Conservation (phyloP, 2,113 vertebrate genomes). For the Ameiurus melas region DNA sequence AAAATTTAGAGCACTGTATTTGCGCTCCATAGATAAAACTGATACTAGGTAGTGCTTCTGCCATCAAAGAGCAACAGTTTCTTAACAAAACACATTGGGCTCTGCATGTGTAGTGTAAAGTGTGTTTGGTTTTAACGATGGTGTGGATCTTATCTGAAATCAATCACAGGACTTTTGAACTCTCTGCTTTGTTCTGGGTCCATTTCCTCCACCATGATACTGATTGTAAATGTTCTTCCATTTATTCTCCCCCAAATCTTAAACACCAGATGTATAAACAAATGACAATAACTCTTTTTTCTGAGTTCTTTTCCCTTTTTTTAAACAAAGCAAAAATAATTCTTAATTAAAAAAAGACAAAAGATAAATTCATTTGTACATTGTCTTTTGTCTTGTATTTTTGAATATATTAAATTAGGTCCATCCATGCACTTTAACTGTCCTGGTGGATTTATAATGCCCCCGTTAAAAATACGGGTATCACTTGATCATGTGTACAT, state of each 20-base stretch:
- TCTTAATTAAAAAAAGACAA: constrained; percentile 20
- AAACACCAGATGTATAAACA: not conserved
- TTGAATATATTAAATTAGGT: constrained; percentile 63
- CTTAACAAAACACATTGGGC: not conserved
- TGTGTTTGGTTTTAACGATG: not conserved
- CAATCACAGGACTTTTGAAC: not conserved
- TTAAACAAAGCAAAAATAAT: constrained; percentile 28
- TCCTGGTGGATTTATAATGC: not conserved
- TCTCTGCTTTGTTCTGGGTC: not conserved
- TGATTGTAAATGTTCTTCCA: constrained; percentile 16
- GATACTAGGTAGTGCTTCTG: not conserved
- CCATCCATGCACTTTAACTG: constrained; percentile 35
- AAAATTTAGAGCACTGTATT: not conserved
- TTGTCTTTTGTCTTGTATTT: constrained; percentile 22
- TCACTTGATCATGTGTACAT: constrained; percentile 39
- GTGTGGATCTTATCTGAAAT: not conserved
- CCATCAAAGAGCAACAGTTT: not conserved
- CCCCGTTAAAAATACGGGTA: constrained; percentile 59
- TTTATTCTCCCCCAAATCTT: constrained; percentile 34
- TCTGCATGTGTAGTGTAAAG: not conserved
- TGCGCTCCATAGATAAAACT: not conserved
- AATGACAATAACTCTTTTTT: constrained; percentile 20
- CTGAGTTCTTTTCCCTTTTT: not conserved
- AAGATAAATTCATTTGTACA: constrained; percentile 52
- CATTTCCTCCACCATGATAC: not conserved